A percentile compares a stretch with the other conserved stretches of the same genome.
These are phyloP conservation scores for Arothron firmamentum DNA, from an alignment of 2,113 vertebrate genomes.

Conservation along the genomic window DNA sequence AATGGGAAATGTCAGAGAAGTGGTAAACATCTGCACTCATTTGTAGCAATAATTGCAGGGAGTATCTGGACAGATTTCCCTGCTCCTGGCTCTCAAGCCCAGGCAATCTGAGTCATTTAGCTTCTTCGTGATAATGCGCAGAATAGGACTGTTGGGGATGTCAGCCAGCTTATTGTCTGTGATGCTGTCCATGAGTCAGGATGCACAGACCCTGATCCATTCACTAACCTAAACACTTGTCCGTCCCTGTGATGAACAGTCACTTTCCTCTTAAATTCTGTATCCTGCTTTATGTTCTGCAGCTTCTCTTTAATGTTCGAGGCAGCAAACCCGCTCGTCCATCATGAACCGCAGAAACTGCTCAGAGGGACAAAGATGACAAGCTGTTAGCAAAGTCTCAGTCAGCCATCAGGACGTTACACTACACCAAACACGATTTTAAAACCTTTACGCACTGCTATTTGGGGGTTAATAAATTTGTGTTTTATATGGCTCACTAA, in stretches of 20 bases:
- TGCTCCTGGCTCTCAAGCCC: conserved; percentile 39
- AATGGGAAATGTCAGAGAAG: conserved; percentile 47
- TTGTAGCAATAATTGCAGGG: conserved; percentile 34
- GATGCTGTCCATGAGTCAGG: conserved; percentile 3
- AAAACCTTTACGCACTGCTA: conserved; percentile 23
- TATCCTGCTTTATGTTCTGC: conserved; percentile 17
- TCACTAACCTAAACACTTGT: conserved; percentile 40
- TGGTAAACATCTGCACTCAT: conserved; percentile 51
- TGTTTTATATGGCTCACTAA: conserved; percentile 48
- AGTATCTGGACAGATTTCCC: conserved; percentile 43
- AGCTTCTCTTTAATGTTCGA: conserved; percentile 16
- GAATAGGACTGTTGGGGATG: conserved; percentile 11
- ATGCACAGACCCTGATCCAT: background rate
- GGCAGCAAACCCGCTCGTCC: conserved; percentile 32
- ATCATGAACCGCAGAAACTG: conserved; percentile 40
- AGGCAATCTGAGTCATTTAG: conserved; percentile 18
- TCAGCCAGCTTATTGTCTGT: conserved; percentile 3
- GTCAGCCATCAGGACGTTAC: conserved; percentile 22
- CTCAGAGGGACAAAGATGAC: conserved; percentile 19
- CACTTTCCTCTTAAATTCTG: conserved; percentile 19
- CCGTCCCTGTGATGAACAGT: conserved; percentile 15
- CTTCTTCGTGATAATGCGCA: conserved; percentile 20
- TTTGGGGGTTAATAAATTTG: conserved; percentile 45
- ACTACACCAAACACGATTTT: conserved; percentile 29
- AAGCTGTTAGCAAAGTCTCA: conserved; percentile 27